phyloP scores from a whole-genome alignment of 1,140 invertebrate genomes.

The Choristoneura fumiferana region DNA sequence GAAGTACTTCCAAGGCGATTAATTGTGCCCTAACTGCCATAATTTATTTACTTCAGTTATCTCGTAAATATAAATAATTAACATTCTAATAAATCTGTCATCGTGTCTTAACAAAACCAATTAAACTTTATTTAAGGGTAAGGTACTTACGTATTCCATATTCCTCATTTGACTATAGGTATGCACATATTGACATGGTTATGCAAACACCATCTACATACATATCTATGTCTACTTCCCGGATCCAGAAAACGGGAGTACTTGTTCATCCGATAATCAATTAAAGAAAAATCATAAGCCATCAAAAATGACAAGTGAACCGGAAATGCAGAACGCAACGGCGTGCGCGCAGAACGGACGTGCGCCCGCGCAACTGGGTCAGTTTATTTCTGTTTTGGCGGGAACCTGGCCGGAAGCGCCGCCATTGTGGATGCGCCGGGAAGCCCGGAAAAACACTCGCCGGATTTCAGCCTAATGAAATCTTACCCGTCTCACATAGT shows the following conservation, averaged over 20 bases:
- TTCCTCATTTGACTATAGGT: no score
- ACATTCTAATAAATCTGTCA: no score
- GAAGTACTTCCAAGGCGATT: conserved; percentile 1
- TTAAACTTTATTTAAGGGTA: no score
- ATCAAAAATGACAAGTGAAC: conserved; percentile 68
- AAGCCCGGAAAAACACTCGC: conserved; percentile 67
- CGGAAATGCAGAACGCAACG: conserved; percentile 65
- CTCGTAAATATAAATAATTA: no score
- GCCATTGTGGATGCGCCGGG: conserved; percentile 72
- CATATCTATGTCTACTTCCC: not conserved
- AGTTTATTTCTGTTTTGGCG: conserved; percentile 77
- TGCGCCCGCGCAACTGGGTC: conserved; percentile 70
- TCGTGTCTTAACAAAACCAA: no score
- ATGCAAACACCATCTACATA: no score
- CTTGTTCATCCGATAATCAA: not conserved
- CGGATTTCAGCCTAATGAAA: conserved; percentile 74
- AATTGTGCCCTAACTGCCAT: not conserved
- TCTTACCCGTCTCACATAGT: conserved; percentile 54
- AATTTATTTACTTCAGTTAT: not conserved
- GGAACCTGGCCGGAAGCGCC: conserved; percentile 72
- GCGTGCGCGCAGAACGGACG: conserved; percentile 59
- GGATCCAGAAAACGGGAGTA: no score
- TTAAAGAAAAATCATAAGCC: conserved; percentile 59
- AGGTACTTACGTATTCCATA: no score
- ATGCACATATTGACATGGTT: no score